Evolutionary conservation across 30 jellyfish, hydroid and myxozoan species (phyloP).

Genomic region (Cassiopea xamachana): DNA sequence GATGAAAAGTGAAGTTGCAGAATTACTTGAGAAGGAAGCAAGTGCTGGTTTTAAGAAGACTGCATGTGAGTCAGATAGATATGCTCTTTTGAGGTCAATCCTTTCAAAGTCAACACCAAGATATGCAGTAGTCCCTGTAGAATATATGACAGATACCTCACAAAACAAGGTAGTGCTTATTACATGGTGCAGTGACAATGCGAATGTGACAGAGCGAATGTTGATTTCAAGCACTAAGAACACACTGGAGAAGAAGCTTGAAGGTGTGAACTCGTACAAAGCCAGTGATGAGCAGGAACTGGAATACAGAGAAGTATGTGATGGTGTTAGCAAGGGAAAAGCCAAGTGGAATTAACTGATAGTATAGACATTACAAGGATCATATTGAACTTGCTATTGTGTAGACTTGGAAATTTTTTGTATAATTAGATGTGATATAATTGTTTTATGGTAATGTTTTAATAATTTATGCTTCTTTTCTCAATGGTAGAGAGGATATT

Average conservation of each 20-base stretch:
- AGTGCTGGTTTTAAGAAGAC: not conserved
- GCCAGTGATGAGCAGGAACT: conserved; percentile 27
- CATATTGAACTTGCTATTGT: too few relatives aligned
- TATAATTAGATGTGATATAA: too few relatives aligned
- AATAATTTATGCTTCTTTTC: too few relatives aligned
- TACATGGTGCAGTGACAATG: conserved; percentile 16
- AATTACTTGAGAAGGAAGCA: conserved; percentile 9
- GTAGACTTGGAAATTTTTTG: too few relatives aligned
- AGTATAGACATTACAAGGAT: not conserved
- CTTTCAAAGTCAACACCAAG: conserved; percentile 7
- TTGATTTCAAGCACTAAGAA: conserved; percentile 5
- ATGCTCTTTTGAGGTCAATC: conserved; percentile 15
- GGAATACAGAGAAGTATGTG: not conserved
- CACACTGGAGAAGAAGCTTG: conserved; percentile 1
- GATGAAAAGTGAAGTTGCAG: conserved; percentile 6
- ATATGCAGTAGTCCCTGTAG: conserved; percentile 1
- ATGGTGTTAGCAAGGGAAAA: conserved; percentile 9
- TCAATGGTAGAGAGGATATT: too few relatives aligned
- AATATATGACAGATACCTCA: too few relatives aligned
- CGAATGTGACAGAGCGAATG: conserved; percentile 11
- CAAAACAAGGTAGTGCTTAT: not conserved
- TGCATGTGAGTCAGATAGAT: not conserved
- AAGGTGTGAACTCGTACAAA: not conserved
- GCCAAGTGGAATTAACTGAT: not conserved
- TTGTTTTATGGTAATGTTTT: too few relatives aligned